Evolutionary conservation across 2,888 invertebrate genomes (phyloP), one percentile per base, ranked within the genome.

Genomic region (Lutraria lutraria): DNA sequence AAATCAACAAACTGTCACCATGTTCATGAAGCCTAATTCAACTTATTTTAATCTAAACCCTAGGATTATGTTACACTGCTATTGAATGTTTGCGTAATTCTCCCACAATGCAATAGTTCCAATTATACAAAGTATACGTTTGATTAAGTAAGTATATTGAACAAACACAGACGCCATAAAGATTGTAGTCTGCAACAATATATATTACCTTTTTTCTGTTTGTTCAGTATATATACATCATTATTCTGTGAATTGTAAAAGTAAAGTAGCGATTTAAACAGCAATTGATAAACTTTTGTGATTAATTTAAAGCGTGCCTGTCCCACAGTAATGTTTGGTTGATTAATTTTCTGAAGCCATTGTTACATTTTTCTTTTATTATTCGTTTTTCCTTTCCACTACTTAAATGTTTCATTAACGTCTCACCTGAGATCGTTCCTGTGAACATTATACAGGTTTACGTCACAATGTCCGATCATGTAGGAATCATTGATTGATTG

Each of bases 401-500:
- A 25, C 43, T 43, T 43, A 25, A n/a, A 12, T 68, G 63, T n/a
- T 68, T 68, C 25, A 68, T 68, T 68, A 68, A 25, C 25, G 0
- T 25, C 63, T 68, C 63, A 68, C 63, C 63, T 25, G 63, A 25
- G 63, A 13, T 12, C 12, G 25, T 68, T 68, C 63, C 25, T n/a
- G 25, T 25, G 63, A 25, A 68, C 25, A 68, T n/a, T 63, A 2
- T 68, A 68, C 25, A 13, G 25, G 0, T 25, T n/a, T 21, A 60
- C 60, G 19, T n/a, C 8, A 25, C 25, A 25, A 68, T 68, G 63
- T 68, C 25, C n/a, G 63, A 68, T 31, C 31, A 31, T 15, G 31
- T 76, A 34, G 34, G 13, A 31, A 76, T 76, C 76, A 31, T 76
- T 76, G 76, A 76, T 76, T 76, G 76, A 34, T 76, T 34, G 76